phyloP scores from a whole-genome alignment of 2,888 invertebrate species.

The Cheilosia vernalis region DNA sequence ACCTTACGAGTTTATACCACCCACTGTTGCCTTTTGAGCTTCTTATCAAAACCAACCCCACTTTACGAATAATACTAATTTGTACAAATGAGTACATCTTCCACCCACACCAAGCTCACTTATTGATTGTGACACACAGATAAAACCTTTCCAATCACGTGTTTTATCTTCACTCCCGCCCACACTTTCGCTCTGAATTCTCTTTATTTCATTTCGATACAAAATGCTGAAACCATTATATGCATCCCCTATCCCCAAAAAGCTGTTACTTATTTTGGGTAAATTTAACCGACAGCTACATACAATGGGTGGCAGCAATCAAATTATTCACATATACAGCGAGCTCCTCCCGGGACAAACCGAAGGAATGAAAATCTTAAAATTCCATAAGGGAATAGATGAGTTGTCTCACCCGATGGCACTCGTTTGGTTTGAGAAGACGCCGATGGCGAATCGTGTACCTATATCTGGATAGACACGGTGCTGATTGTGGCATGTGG shows the following conservation, averaged over 20 bases:
- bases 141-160: slow-evolving; percentile 45
- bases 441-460: neutral
- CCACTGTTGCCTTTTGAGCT: slow-evolving; percentile 2
- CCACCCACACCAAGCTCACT: neutral
- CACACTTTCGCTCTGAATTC: neutral
- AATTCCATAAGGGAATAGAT: slow-evolving; percentile 63
- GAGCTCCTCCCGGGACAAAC: slow-evolving; percentile 35
- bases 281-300: slow-evolving; percentile 65
- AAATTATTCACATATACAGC: slow-evolving; percentile 67
- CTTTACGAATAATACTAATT: slow-evolving; percentile 39
- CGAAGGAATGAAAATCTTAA: slow-evolving; percentile 61
- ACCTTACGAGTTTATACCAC: neutral
- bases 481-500: slow-evolving; percentile 37
- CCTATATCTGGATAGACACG: neutral
- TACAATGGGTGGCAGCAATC: slow-evolving; percentile 57
- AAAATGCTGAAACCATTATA: slow-evolving; percentile 47
- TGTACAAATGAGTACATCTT: slow-evolving; percentile 7
- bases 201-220: slow-evolving; percentile 38
- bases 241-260: slow-evolving; percentile 69
- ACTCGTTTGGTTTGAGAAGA: neutral
- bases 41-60: slow-evolving; percentile 3
- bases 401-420: slow-evolving; percentile 26
- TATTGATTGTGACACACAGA: slow-evolving; percentile 5
- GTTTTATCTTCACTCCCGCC: neutral
- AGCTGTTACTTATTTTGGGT: slow-evolving; percentile 70